A percentile compares a stretch with the other conserved stretches of the same genome.
Evolutionary conservation across 2,113 vertebrate genomes (phyloP).

Genomic region (Andinoacara biseriatus): DNA sequence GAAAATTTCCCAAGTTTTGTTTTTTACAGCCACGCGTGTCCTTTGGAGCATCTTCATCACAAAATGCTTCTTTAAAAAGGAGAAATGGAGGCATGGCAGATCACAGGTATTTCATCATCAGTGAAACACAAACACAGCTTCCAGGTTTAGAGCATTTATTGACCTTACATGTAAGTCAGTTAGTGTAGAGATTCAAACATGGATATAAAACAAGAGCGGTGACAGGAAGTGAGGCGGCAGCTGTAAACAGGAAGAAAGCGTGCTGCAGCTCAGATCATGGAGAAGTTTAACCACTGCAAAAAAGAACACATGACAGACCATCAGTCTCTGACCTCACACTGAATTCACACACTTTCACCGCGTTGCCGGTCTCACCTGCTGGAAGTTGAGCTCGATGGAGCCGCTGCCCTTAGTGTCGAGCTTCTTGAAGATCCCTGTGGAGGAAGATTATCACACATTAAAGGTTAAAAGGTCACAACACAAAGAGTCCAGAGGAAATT

Average conservation of each 20-base stretch:
- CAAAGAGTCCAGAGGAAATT: no score
- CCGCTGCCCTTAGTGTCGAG: constrained; percentile 59
- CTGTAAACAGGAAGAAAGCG: not conserved
- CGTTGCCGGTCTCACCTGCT: constrained; percentile 57
- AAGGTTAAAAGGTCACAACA: not conserved
- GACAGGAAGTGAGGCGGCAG: not conserved
- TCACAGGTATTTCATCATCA: not conserved
- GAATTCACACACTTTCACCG: not conserved
- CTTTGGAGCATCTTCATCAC: no score
- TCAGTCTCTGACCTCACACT: not conserved
- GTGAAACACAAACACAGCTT: not conserved
- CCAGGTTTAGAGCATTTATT: constrained; percentile 29
- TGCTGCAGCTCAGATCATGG: constrained; percentile 66
- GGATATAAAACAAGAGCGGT: not conserved
- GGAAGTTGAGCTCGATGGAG: constrained; percentile 70
- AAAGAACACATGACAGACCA: not conserved
- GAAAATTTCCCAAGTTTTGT: no score
- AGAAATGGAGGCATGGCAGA: not conserved
- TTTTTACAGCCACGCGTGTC: no score
- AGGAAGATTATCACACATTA: not conserved
- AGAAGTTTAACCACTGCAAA: constrained; percentile 68
- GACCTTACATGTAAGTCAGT: not conserved
- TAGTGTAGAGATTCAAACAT: not conserved
- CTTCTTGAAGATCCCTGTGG: constrained; percentile 71
- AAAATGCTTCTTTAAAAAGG: no score